These are phyloP conservation scores for Nyctibius bracteatus DNA, from an alignment of 2,113 vertebrate genomes.

Conservation along the genomic window DNA sequence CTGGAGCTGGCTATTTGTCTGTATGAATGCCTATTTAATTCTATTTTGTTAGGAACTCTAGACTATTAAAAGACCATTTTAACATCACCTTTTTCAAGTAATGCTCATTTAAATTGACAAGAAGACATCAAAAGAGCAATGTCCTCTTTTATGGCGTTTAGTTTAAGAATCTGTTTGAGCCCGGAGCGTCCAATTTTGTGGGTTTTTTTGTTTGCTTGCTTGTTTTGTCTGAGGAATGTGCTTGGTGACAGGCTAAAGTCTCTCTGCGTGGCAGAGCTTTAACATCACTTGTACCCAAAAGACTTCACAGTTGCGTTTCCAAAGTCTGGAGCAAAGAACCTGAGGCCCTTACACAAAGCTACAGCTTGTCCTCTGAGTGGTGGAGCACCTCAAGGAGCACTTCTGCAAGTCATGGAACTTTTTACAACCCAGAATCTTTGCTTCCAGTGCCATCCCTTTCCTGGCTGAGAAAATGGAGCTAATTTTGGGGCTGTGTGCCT, in stretches of 20 bases:
- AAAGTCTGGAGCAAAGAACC: not conserved
- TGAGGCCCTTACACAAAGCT: not conserved
- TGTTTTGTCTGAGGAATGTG: not conserved
- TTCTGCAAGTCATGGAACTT: not conserved
- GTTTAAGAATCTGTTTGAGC: not conserved
- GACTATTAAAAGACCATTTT: not conserved
- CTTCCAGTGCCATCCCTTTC: not conserved
- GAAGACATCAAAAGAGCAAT: not conserved
- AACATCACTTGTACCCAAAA: not conserved
- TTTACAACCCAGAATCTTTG: too few relatives aligned
- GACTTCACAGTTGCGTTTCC: not conserved
- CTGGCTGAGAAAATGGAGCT: not conserved
- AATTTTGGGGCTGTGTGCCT: not conserved
- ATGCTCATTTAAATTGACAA: not conserved
- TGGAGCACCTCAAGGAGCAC: rapidly evolving
- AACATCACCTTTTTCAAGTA: not conserved
- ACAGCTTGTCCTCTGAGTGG: too few relatives aligned
- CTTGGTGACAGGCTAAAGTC: not conserved
- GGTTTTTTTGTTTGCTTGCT: rapidly evolving
- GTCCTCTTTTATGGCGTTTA: not conserved
- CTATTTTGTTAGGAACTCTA: not conserved
- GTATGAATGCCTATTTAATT: not conserved
- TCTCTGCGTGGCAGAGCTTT: not conserved
- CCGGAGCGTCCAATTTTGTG: not conserved
- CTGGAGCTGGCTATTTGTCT: not conserved